phyloP scores from a whole-genome alignment of 2,888 invertebrate species.

The Trachelus stipa region DNA sequence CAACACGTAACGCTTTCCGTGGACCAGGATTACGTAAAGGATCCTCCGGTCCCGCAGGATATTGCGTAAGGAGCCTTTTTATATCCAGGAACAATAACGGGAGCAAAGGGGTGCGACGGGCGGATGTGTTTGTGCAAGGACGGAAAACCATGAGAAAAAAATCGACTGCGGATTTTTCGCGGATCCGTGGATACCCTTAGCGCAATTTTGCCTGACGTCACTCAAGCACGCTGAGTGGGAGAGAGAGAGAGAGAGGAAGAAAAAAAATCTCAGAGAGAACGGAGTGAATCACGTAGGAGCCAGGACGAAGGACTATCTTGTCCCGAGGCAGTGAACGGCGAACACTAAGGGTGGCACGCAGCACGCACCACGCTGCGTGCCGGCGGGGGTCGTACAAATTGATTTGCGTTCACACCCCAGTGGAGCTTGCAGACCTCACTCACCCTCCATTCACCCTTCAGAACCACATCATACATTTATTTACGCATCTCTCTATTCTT shows the following conservation, averaged over 20 bases:
- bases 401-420: slow-evolving; percentile 67
- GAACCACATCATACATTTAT: slow-evolving; percentile 60
- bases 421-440: slow-evolving; percentile 39
- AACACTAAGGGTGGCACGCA: slow-evolving; percentile 29
- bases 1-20: too few relatives aligned
- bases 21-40: too few relatives aligned
- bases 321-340: slow-evolving; percentile 54
- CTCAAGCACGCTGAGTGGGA: slow-evolving; percentile 30
- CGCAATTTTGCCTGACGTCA: slow-evolving; percentile 52
- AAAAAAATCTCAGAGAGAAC: slow-evolving; percentile 18
- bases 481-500: slow-evolving; percentile 53
- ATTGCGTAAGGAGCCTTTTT: too few relatives aligned
- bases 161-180: not conserved
- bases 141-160: too few relatives aligned
- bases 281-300: slow-evolving; percentile 34
- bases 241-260: slow-evolving; percentile 18
- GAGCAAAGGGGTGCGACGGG: too few relatives aligned
- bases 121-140: too few relatives aligned
- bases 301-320: slow-evolving; percentile 53
- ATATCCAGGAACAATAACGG: too few relatives aligned
- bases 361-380: slow-evolving; percentile 37
- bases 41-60: too few relatives aligned
- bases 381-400: slow-evolving; percentile 63
- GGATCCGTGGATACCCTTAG: slow-evolving; percentile 31
- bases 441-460: slow-evolving; percentile 50